Base-by-base conservation (phyloP, 2,797 vertebrate genomes). In the Manis pentadactyla region DNA sequence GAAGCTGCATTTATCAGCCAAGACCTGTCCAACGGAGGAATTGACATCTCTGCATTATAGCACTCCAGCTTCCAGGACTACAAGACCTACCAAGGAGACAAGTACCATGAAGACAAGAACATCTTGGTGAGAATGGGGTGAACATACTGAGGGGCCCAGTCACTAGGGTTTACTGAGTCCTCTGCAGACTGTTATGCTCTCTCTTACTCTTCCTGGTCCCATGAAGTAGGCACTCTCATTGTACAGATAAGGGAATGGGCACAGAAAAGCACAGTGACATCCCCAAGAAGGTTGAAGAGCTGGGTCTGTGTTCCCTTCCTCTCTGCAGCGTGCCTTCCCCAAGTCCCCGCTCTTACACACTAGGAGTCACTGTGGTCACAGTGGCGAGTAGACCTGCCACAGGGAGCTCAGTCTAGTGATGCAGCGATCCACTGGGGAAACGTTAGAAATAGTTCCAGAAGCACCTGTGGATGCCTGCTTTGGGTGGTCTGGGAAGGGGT, bases 21-120 rank as follows among this genome's bases (percentile, higher is more conserved):
- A 0, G 96, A 97, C 85, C 98, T 99, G 68, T 99, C 98, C 21
- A 97, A 77, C 31, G 97, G 97, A 0, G 99, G 98, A 71, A 97
- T 95, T 59, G 90, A 97, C 8, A 98, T 99, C 95, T 98, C 63
- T 18, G 86, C 98, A 55, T 98, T 98, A 46, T 97, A 96, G 73
- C 98, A 98, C 66, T 98, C 99, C 63, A 98, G 98, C 1, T 99
- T 99, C 96, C 98, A 99, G 94, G 99, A 99, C 68, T 99, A 97
- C 91, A 51, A 46, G 5, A 98, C 98, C 66, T 99, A 99, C 96
- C 98, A 97, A 0, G 96, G 77, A n/a, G 98, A 99, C 98, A 99
- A 98, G 96, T 98, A 99, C 37, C 99, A 99, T 3, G 97, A 99
- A 92, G 98, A 98, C 39, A 98, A 98, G 95, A 99, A 99, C 97